Conservation (phyloP, 2,113 vertebrate genomes). For the Callocephalon fimbriatum region DNA sequence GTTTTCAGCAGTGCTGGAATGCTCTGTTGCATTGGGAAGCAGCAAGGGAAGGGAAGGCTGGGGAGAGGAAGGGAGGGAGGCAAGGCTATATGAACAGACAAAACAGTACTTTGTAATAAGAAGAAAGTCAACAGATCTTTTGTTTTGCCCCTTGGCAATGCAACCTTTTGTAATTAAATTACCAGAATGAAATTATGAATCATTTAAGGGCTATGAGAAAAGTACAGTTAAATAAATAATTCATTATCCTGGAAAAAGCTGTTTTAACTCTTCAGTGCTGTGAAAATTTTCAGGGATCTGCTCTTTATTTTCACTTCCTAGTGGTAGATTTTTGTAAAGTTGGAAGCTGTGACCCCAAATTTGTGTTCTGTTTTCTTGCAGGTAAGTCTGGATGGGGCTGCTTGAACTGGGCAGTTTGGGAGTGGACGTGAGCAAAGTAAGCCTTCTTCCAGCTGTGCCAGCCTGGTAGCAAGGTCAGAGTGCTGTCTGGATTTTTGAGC, state of each 20-base stretch:
- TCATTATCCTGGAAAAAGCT: not conserved
- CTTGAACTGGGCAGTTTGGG: constrained; percentile 38
- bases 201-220: not conserved
- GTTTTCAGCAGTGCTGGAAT: not conserved
- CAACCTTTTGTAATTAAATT: constrained; percentile 14
- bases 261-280: not conserved
- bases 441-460: constrained; percentile 43
- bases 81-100: not conserved
- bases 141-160: not conserved
- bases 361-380: constrained; percentile 71
- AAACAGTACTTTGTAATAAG: not conserved
- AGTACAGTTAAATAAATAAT: not conserved
- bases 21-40: not conserved
- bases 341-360: constrained; percentile 12
- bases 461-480: constrained; percentile 58
- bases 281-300: not conserved
- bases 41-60: not conserved
- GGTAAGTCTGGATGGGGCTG: constrained; percentile 74
- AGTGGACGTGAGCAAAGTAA: constrained; percentile 72
- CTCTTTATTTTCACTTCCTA: not conserved
- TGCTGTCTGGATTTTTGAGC: not conserved
- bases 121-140: not conserved
- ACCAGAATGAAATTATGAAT: not conserved
- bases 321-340: not conserved
- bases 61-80: not conserved